These are phyloP conservation scores for Peromyscus nudipes DNA, from an alignment of 2,797 vertebrate genomes.

Conservation along the genomic window DNA sequence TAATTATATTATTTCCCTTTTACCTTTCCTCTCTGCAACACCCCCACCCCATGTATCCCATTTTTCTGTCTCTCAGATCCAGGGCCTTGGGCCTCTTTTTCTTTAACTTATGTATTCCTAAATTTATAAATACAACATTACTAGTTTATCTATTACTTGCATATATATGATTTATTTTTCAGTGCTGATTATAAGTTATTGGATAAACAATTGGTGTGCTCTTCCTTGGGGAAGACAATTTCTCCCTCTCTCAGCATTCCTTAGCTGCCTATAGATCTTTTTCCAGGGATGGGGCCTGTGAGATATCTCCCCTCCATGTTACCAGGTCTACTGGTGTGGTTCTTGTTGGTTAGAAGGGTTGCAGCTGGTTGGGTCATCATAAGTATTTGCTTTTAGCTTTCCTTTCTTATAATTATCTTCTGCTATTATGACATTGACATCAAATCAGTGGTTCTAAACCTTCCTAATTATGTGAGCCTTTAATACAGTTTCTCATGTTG, in stretches of 20 bases:
- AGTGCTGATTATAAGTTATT: not conserved
- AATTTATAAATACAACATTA: not conserved
- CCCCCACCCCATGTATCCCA: too few species aligned
- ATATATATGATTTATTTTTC: not conserved
- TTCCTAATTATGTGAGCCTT: not conserved
- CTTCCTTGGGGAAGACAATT: not conserved
- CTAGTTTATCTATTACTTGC: not conserved
- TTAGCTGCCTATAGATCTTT: not conserved
- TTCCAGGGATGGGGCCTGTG: not conserved
- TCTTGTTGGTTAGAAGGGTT: not conserved
- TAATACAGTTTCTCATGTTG: not conserved
- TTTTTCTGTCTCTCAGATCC: not conserved
- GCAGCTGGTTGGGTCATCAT: not conserved
- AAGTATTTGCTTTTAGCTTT: constrained; percentile 57
- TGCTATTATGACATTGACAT: not conserved
- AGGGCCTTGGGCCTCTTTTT: not conserved
- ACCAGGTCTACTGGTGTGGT: not conserved
- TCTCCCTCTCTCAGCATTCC: not conserved
- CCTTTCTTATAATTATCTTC: not conserved
- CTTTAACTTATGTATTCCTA: not conserved
- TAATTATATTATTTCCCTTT: not conserved
- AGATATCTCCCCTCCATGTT: not conserved
- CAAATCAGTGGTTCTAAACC: not conserved
- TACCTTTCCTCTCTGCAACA: not conserved
- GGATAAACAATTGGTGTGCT: not conserved